phyloP scores from a whole-genome alignment of 2,888 invertebrate species.

The Nebria brevicollis region DNA sequence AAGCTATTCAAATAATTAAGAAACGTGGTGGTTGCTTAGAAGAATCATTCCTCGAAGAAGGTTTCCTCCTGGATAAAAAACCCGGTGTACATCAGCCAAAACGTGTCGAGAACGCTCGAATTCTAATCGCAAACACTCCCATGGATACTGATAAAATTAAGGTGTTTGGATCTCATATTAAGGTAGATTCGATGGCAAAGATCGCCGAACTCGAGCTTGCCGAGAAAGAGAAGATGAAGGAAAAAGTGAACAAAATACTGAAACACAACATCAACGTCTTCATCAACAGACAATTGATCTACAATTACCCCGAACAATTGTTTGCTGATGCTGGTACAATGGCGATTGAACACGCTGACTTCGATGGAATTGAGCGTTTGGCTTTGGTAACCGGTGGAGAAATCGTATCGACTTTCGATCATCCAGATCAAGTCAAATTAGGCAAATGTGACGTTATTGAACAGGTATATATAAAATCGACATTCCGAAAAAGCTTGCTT shows the following conservation, averaged over 20 bases:
- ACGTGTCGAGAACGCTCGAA: conserved; percentile 92
- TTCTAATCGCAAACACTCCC: conserved; percentile 98
- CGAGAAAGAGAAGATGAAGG: conserved; percentile 99
- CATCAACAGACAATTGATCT: conserved; percentile 98
- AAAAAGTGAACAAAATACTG: conserved; percentile 96
- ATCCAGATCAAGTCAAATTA: conserved; percentile 89
- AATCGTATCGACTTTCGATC: conserved; percentile 98
- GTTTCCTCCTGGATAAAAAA: conserved; percentile 95
- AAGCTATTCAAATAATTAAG: conserved; percentile 97
- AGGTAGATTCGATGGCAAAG: conserved; percentile 91
- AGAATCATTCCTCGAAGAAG: conserved; percentile 96
- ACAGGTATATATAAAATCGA: conserved; percentile 68
- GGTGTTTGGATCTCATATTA: conserved; percentile 95
- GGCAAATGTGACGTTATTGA: conserved; percentile 96
- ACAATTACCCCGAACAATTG: conserved; percentile 99
- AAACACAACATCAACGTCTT: conserved; percentile 97
- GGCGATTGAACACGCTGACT: conserved; percentile 99
- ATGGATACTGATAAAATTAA: conserved; percentile 99
- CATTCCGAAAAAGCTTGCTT: not conserved
- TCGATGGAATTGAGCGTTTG: conserved; percentile 97
- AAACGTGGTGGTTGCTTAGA: conserved; percentile 92
- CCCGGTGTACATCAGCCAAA: conserved; percentile 98
- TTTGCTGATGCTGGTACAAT: conserved; percentile 98
- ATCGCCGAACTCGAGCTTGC: conserved; percentile 97
- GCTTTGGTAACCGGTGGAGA: conserved; percentile 98